phyloP scores from a whole-genome alignment of 1,140 invertebrate species.

The Drosophila ambigua region DNA sequence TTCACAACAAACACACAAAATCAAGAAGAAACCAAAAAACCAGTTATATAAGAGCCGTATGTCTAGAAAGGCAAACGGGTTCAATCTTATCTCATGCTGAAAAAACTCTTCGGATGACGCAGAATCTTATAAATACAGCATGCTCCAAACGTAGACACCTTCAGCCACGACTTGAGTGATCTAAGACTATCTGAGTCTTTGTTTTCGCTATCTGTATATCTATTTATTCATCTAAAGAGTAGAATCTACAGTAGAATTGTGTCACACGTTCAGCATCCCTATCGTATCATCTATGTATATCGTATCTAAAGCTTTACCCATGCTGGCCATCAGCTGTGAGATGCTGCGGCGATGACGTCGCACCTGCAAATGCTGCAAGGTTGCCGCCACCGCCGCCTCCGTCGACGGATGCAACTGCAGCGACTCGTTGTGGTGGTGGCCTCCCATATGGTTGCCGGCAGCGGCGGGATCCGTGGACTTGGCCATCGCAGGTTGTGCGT shows the following conservation, averaged over 20 bases:
- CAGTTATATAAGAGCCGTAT: conserved; percentile 39
- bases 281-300: no score
- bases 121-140: conserved; percentile 19
- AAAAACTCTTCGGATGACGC: conserved; percentile 30
- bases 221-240: background rate
- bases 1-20: conserved; percentile 29
- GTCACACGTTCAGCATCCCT: no score
- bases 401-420: conserved; percentile 29
- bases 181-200: conserved; percentile 41
- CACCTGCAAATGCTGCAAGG: conserved; percentile 49
- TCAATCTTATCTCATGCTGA: conserved; percentile 17
- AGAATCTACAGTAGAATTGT: background rate
- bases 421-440: conserved; percentile 21
- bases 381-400: conserved; percentile 22
- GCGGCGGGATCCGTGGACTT: background rate
- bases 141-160: background rate
- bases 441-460: conserved; percentile 1
- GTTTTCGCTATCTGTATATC: background rate
- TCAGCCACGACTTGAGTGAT: conserved; percentile 27
- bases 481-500: conserved; percentile 16
- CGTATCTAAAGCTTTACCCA: conserved; percentile 62
- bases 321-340: conserved; percentile 80
- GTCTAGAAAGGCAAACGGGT: conserved; percentile 51
- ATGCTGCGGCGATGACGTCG: conserved; percentile 82
- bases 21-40: conserved; percentile 26